A percentile compares a stretch with the other conserved stretches of the same genome.
Conservation (phyloP, 1,140 invertebrate genomes). For the Ceratina japonica region DNA sequence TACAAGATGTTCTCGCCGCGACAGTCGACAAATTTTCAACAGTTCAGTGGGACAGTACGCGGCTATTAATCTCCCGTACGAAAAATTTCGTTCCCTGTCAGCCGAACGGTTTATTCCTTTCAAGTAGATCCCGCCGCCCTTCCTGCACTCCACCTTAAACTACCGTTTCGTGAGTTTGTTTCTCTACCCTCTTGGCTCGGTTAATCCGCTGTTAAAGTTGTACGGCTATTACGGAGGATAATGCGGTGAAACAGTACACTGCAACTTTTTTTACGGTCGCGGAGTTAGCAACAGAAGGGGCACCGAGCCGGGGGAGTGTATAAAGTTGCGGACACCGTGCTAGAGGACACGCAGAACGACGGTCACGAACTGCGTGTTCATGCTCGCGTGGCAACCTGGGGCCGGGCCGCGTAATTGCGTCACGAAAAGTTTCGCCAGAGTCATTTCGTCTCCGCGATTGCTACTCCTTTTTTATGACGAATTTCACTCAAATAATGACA, state of each 20-base stretch:
- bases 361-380: constrained; percentile 7
- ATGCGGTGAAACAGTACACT: background rate
- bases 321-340: constrained; percentile 22
- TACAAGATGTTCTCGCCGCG: background rate
- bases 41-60: background rate
- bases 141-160: background rate
- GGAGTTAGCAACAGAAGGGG: background rate
- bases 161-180: background rate
- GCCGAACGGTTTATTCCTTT: background rate
- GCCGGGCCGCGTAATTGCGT: background rate
- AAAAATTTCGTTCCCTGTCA: background rate
- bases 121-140: background rate
- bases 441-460: constrained; percentile 3
- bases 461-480: background rate
- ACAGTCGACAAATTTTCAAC: background rate
- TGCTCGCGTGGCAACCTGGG: background rate
- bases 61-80: background rate
- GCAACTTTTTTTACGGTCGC: background rate
- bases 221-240: background rate
- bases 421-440: background rate
- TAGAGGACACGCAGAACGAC: constrained; percentile 2
- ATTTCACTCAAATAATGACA: constrained; percentile 19
- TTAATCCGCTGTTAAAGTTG: background rate
- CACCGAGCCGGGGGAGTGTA: background rate
- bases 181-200: background rate